These are phyloP conservation scores for Nemopilema nomurai DNA, from an alignment of 30 jellyfish, hydroid and myxozoan genomes.

Conservation along the genomic window DNA sequence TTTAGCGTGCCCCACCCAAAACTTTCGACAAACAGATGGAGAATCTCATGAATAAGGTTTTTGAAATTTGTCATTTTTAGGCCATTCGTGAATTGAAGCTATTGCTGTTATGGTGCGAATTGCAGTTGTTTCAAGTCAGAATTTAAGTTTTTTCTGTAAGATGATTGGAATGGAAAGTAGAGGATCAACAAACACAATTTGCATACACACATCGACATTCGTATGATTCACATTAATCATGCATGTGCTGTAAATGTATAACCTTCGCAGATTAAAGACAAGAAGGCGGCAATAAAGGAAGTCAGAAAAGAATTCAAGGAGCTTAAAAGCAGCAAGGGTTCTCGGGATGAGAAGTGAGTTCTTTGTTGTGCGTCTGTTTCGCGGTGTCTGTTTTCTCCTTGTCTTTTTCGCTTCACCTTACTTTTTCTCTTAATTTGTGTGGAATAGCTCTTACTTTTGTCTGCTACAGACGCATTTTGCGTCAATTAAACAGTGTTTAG, in stretches of 20 bases:
- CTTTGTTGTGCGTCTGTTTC: neutral
- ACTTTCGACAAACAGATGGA: constrained; percentile 99
- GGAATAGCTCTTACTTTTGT: neutral
- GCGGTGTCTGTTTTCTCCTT: neutral
- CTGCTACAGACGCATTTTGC: neutral
- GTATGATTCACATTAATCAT: neutral
- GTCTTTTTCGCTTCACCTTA: neutral
- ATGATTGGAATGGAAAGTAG: too few species aligned
- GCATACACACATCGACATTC: too few species aligned
- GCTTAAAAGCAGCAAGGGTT: constrained; percentile 60
- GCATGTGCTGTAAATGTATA: too few species aligned
- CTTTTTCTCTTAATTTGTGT: neutral
- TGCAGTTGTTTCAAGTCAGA: neutral
- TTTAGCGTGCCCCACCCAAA: constrained; percentile 98
- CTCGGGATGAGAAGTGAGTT: constrained; percentile 67
- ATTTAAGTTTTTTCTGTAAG: neutral
- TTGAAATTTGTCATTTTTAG: too few species aligned
- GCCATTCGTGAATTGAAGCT: too few species aligned
- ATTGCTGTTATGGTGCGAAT: neutral
- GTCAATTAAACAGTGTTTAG: neutral
- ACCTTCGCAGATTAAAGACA: constrained; percentile 78
- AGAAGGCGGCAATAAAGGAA: constrained; percentile 80
- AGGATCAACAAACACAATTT: too few species aligned
- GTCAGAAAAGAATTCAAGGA: constrained; percentile 77
- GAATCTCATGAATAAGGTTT: constrained; percentile 85